These are phyloP conservation scores for Drosophila ezoana DNA, from an alignment of 2,888 invertebrate genomes.

Conservation along the genomic window DNA sequence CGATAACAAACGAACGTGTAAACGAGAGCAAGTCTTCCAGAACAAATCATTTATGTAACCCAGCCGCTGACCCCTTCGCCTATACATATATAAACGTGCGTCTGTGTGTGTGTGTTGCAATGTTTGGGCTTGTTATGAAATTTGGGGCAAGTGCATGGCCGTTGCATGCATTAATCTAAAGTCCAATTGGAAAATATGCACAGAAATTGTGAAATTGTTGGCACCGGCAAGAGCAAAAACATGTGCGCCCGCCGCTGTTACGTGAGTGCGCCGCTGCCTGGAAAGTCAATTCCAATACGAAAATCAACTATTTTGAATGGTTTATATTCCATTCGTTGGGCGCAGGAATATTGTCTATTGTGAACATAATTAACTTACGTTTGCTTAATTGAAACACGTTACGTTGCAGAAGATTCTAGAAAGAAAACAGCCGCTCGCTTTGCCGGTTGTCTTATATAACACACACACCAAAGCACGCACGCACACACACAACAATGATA, in stretches of 20 bases:
- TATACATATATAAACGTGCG: background rate
- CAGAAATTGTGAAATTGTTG: slow-evolving; percentile 24
- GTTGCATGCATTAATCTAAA: background rate
- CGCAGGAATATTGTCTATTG: background rate
- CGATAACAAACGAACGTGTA: slow-evolving; percentile 6
- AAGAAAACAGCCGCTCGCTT: slow-evolving; percentile 36
- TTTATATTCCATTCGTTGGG: background rate
- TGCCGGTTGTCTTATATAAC: slow-evolving; percentile 72
- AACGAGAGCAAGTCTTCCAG: slow-evolving; percentile 46
- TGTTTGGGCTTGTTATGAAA: slow-evolving; percentile 40
- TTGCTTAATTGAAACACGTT: slow-evolving; percentile 27
- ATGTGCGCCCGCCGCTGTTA: slow-evolving; percentile 54
- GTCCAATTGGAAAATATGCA: slow-evolving; percentile 5
- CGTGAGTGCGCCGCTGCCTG: slow-evolving; percentile 30
- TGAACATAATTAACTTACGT: slow-evolving; percentile 15
- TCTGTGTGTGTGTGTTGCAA: slow-evolving; percentile 30
- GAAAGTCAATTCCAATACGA: slow-evolving; percentile 20
- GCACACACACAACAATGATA: slow-evolving; percentile 34
- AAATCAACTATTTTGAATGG: slow-evolving; percentile 6
- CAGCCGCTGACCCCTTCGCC: background rate
- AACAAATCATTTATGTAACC: slow-evolving; percentile 57
- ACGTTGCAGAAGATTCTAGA: slow-evolving; percentile 62
- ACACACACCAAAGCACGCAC: slow-evolving; percentile 14
- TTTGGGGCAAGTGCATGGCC: slow-evolving; percentile 15
- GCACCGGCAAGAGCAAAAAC: slow-evolving; percentile 36